phyloP scores from a whole-genome alignment of 2,888 invertebrate species.

The Heliconius sara region DNA sequence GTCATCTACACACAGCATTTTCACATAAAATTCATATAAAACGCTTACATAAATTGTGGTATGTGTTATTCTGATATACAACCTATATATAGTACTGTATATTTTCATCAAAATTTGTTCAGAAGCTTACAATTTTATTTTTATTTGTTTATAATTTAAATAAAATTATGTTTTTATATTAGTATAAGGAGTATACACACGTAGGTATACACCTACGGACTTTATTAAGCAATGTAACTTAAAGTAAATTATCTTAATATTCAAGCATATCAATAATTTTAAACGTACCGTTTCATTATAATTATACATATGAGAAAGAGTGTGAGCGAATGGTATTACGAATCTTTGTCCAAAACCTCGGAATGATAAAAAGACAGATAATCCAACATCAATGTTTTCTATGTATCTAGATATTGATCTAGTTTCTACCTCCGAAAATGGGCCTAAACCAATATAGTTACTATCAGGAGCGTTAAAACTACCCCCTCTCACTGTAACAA shows the following conservation, averaged over 20 bases:
- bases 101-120: no score
- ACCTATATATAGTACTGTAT: no score
- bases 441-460: conserved; percentile 79
- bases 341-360: conserved; percentile 86
- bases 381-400: conserved; percentile 64
- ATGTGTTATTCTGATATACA: no score
- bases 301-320: conserved; percentile 70
- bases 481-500: conserved; percentile 74
- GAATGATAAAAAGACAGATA: conserved; percentile 84
- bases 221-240: not conserved
- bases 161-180: no score
- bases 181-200: no score
- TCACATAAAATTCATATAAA: no score
- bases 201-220: no score
- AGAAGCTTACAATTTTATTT: no score
- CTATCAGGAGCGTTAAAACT: conserved; percentile 68
- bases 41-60: no score
- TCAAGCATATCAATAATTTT: not conserved
- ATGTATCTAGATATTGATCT: conserved; percentile 74
- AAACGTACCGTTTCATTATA: conserved; percentile 71
- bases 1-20: no score
- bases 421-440: conserved; percentile 85
- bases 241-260: no score
- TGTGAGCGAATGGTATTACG: conserved; percentile 84
- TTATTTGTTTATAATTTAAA: no score